These are phyloP conservation scores for Alosa alosa DNA, from an alignment of 2,113 vertebrate genomes.

Conservation along the genomic window DNA sequence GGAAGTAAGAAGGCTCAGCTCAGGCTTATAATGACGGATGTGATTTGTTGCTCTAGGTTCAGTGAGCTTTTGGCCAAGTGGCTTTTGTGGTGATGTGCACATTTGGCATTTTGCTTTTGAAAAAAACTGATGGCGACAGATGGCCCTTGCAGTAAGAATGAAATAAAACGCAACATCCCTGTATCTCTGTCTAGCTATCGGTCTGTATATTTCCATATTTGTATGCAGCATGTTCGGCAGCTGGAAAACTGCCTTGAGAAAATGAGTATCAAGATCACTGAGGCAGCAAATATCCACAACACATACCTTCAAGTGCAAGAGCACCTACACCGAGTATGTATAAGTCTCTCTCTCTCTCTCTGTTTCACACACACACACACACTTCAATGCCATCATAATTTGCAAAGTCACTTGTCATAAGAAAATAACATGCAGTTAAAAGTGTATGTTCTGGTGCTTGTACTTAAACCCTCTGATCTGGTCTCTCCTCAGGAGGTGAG, in stretches of 20 bases:
- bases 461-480: neutral
- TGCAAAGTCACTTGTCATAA: neutral
- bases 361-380: neutral
- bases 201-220: neutral
- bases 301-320: constrained; percentile 18
- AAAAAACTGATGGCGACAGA: neutral
- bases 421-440: no score
- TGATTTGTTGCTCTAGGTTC: neutral
- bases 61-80: neutral
- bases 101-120: constrained; percentile 18
- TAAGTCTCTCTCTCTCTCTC: neutral
- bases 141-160: neutral
- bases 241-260: constrained; percentile 26
- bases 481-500: constrained; percentile 22
- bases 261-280: constrained; percentile 27
- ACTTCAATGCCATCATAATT: neutral
- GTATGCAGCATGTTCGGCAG: constrained; percentile 5
- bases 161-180: neutral
- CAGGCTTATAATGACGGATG: no score
- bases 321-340: constrained; percentile 19
- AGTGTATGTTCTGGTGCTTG: neutral
- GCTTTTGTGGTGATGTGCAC: neutral
- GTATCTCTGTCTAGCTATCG: neutral
- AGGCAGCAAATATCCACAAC: constrained; percentile 19
- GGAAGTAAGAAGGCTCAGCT: neutral